Evolutionary conservation across 2,113 vertebrate genomes (phyloP), one percentile per base, ranked within the genome.

Genomic region (Odocoileus virginianus): DNA sequence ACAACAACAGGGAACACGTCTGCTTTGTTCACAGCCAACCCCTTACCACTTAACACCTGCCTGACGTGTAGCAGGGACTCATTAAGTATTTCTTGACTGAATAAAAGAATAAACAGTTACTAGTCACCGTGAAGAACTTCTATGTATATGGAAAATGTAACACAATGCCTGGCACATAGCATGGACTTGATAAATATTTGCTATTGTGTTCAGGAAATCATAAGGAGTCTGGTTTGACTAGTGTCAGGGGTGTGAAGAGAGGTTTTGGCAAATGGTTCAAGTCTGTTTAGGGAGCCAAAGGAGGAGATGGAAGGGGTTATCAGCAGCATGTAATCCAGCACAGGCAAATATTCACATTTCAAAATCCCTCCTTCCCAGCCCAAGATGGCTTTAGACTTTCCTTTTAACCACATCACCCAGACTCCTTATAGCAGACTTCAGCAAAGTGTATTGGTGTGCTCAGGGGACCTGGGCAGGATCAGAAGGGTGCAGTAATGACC

Each of bases 271-370:
- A 90, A 88, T 86, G 79, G 47, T 67, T 90, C 19, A 47, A 76
- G 60, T 87, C 93, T 83, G 55, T 81, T 78, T 33, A 83, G 74
- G 57, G 43, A 95, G 84, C 40, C 60, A 87, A 87, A 71, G 87
- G 78, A 95, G 47, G 89, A 87, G n/a, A 45, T 40, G 82, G 57
- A 92, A 87, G 81, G 50, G 45, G 79, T 96, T 95, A 91, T 85
- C 82, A 52, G 76, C 79, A 45, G 54, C 27, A 45, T 45, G n/a
- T 85, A 90, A 96, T 92, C 90, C 96, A 88, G 81, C 40, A 94
- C 90, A 97, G 74, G 87, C 94, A 96, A 89, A 95, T 95, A 96
- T 85, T 97, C 95, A 87, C 52, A 87, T 90, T 95, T 96, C 71
- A 85, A 96, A 96, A 96, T 97, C 57, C 74, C n/a, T 95, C 84